Base-by-base conservation (phyloP, 2,888 invertebrate genomes). In the Proisotoma minuta region DNA sequence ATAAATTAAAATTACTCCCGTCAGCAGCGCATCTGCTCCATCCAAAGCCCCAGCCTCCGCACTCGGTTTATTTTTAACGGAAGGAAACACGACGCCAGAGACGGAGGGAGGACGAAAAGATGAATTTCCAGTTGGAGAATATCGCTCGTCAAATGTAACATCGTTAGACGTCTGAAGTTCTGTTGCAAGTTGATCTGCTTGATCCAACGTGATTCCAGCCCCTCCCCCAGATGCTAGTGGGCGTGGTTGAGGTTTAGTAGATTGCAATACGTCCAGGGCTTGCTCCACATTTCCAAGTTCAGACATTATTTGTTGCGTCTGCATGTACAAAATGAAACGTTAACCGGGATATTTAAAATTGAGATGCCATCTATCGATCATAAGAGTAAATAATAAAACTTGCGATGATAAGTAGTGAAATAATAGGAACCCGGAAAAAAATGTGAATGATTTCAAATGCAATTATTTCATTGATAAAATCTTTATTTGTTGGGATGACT, bases 41-140 rank as follows among this genome's bases (percentile, higher is more conserved):
- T 73, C 73, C 59, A 66, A 62, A 58, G 61, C 66, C 29, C 65
- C 61, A 15, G 69, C 59, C 28, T 73, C 73, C 0, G 70, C 63
- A 65, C 67, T 70, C 23, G 92, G 91, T 75, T 92, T 92, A 78
- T 91, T 91, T 79, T 91, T 91, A 57, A 91, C 88, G 77, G 91
- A 91, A 10, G 92, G 92, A 79, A 92, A 92, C 77, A 92, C 91
- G 74, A 92, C 85, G 63, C 63, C 68, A 10, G 71, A 62, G 24
- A 70, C 64, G 15, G 57, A 4, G 5, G 43, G 43, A 4, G 18
- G 18, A 15, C 43, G 52, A 39, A 58, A 53, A 20, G 18, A 24
- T 48, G 12, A 22, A 15, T 20, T 58, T 10, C 23, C 40, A 20
- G 18, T 50, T 53, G 20, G 53, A 24, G 27, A 27, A 3, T 54